Evolutionary conservation across 30 jellyfish, hydroid and myxozoan genomes (phyloP).

Genomic region (Rhopilema esculentum): DNA sequence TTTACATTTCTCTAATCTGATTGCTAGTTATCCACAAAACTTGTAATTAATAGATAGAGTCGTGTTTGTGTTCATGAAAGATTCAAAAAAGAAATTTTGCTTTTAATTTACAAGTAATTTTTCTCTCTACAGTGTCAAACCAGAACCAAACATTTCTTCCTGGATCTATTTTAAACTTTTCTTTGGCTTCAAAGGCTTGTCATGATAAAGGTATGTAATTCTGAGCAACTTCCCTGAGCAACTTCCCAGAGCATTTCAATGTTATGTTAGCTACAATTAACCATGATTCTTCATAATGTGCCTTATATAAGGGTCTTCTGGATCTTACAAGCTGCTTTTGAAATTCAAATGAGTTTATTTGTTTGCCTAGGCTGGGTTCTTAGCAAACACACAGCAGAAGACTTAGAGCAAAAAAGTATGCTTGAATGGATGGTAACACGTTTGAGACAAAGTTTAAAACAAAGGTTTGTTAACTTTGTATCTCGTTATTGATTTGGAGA

Average conservation of each 20-base stretch:
- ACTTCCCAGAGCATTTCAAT: no score
- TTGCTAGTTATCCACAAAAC: neutral
- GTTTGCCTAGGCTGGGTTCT: constrained; percentile 76
- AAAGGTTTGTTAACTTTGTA: constrained; percentile 41
- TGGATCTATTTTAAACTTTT: constrained; percentile 63
- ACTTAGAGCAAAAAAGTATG: constrained; percentile 65
- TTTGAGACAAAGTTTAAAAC: constrained; percentile 51
- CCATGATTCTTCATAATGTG: no score
- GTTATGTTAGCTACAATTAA: no score
- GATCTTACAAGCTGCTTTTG: no score
- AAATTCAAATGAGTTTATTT: no score
- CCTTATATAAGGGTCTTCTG: no score
- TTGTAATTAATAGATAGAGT: neutral
- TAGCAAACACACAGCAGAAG: constrained; percentile 46
- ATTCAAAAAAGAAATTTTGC: neutral
- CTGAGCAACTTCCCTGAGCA: neutral
- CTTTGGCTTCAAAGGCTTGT: constrained; percentile 50
- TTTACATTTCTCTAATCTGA: no score
- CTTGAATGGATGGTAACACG: constrained; percentile 72
- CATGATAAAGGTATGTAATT: constrained; percentile 62
- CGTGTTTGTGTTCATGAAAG: neutral
- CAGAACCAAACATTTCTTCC: constrained; percentile 47
- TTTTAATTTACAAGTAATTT: neutral
- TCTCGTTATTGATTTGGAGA: neutral
- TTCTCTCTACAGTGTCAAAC: constrained; percentile 14